Conservation (phyloP, 2,888 invertebrate species). For the Lasioglossum figueresi region DNA sequence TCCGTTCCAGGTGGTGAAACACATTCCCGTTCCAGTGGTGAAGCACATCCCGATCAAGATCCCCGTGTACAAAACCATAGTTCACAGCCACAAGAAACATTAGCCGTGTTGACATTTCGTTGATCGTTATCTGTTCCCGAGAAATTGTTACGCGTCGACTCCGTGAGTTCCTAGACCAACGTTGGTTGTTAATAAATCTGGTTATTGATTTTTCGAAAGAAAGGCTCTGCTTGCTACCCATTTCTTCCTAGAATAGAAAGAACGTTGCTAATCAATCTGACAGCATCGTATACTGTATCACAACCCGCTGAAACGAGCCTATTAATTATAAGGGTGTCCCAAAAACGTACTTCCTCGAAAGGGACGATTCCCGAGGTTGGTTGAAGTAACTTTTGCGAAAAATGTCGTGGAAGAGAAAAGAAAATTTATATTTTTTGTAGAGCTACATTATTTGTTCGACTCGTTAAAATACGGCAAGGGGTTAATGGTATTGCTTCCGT, state of each 20-base stretch:
- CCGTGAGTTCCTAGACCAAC: background rate
- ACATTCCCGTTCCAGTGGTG: slow-evolving; percentile 87
- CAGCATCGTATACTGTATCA: background rate
- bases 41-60: slow-evolving; percentile 89
- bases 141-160: background rate
- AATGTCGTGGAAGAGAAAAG: too few relatives aligned
- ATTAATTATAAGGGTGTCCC: background rate
- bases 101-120: slow-evolving; percentile 37
- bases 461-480: too few relatives aligned
- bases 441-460: too few relatives aligned
- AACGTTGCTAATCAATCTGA: background rate
- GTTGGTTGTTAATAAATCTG: slow-evolving; percentile 41
- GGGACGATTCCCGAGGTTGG: too few relatives aligned
- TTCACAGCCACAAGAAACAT: slow-evolving; percentile 86
- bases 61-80: slow-evolving; percentile 88
- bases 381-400: too few relatives aligned
- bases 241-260: background rate
- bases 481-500: background rate
- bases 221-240: background rate
- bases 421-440: too few relatives aligned
- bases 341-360: too few relatives aligned
- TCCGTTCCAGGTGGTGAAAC: slow-evolving; percentile 88
- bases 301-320: background rate
- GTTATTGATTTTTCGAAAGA: background rate
- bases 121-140: background rate